These are phyloP conservation scores for Motacilla tschutschensis DNA, from an alignment of 2,113 vertebrate species.

Conservation along the genomic window DNA sequence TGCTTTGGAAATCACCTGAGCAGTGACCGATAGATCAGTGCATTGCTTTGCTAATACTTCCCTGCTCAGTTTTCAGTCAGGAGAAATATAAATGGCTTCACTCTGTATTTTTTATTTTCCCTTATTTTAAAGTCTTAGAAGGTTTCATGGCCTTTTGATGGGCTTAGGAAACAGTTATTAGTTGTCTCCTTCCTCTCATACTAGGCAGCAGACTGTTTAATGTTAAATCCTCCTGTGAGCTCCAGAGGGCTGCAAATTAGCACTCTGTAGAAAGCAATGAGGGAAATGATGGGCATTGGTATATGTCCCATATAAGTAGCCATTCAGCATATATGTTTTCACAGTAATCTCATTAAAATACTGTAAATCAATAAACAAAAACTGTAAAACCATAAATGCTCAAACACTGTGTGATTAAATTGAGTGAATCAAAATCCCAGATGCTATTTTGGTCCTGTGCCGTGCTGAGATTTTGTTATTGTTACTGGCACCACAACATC, in stretches of 20 bases:
- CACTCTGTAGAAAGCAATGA: neutral
- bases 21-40: neutral
- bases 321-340: conserved; percentile 48
- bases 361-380: conserved; percentile 67
- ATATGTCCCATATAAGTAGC: neutral
- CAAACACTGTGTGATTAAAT: conserved; percentile 62
- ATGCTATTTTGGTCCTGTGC: conserved; percentile 63
- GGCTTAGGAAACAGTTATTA: neutral
- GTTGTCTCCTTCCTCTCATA: neutral
- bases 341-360: conserved; percentile 59
- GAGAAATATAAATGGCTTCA: conserved; percentile 29
- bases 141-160: conserved; percentile 23
- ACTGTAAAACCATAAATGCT: conserved; percentile 50
- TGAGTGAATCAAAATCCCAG: conserved; percentile 68
- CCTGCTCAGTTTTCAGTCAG: neutral
- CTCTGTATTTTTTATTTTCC: conserved; percentile 22
- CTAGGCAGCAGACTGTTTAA: neutral
- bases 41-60: neutral
- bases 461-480: conserved; percentile 68
- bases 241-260: conserved; percentile 20
- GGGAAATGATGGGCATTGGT: conserved; percentile 13
- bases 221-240: conserved; percentile 10
- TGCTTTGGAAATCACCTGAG: conserved; percentile 7
- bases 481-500: conserved; percentile 69
- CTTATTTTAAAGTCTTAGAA: conserved; percentile 7